Percentiles rank a stretch among this genome's conserved stretches.
phyloP scores from a whole-genome alignment of 2,113 vertebrate species.

The Corydoras sp. region DNA sequence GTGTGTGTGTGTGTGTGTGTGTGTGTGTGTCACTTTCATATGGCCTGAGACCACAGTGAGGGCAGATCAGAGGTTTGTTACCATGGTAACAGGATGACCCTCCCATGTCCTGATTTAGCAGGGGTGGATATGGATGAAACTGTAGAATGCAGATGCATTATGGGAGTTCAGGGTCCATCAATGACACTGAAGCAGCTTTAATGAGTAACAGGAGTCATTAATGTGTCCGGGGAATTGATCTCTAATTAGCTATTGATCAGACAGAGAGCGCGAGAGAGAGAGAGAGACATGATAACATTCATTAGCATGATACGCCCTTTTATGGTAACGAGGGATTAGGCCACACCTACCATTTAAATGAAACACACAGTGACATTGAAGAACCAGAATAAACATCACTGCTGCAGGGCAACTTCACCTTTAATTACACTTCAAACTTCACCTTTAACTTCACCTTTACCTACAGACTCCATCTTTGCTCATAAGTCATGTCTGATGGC shows the following conservation, averaged over 20 bases:
- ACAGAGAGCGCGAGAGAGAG: constrained; percentile 14
- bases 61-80: constrained; percentile 35
- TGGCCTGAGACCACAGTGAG: constrained; percentile 13
- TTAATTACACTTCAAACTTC: too few species aligned
- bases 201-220: constrained; percentile 14
- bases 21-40: not conserved
- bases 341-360: too few species aligned
- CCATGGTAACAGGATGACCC: constrained; percentile 21
- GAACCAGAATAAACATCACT: too few species aligned
- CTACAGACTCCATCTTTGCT: too few species aligned
- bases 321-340: too few species aligned
- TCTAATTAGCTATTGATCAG: constrained; percentile 46
- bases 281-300: constrained; percentile 10
- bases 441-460: too few species aligned
- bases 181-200: constrained; percentile 1
- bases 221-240: constrained; percentile 27
- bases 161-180: constrained; percentile 24
- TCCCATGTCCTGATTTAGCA: constrained; percentile 10
- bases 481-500: too few species aligned
- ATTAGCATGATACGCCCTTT: not conserved
- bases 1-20: too few species aligned
- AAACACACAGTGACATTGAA: too few species aligned
- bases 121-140: constrained; percentile 10
- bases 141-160: constrained; percentile 26
- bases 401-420: too few species aligned